These are phyloP conservation scores for Agapetus fuscipes DNA, from an alignment of 2,888 invertebrate species.

Conservation along the genomic window DNA sequence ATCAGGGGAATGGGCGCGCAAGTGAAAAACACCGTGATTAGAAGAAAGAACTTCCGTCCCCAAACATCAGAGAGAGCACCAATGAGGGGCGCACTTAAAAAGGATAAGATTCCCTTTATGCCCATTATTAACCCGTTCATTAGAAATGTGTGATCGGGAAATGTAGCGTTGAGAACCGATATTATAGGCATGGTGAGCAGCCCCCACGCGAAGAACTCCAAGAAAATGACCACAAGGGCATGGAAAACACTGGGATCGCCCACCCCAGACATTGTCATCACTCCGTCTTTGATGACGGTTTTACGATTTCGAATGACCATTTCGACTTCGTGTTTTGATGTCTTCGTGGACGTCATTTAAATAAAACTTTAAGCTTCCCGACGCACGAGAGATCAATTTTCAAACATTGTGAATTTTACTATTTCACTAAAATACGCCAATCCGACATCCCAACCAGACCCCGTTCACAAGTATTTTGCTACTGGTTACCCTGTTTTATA, in stretches of 20 bases:
- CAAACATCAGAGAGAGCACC: slow-evolving; percentile 97
- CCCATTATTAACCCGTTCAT: slow-evolving; percentile 99
- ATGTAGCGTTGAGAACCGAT: slow-evolving; percentile 87
- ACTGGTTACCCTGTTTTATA: no score
- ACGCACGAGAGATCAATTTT: not conserved
- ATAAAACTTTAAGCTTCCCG: no score
- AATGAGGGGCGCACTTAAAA: slow-evolving; percentile 93
- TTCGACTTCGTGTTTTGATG: slow-evolving; percentile 75
- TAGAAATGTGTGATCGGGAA: slow-evolving; percentile 97
- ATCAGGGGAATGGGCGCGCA: slow-evolving; percentile 98
- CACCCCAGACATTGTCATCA: slow-evolving; percentile 79
- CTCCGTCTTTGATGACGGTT: slow-evolving; percentile 79
- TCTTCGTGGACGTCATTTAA: slow-evolving; percentile 60
- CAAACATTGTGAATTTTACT: no score
- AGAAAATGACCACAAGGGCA: slow-evolving; percentile 97
- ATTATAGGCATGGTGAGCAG: slow-evolving; percentile 97
- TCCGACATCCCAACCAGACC: no score
- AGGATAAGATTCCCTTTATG: slow-evolving; percentile 94
- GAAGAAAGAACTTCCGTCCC: slow-evolving; percentile 95
- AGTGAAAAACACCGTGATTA: slow-evolving; percentile 97
- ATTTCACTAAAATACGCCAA: no score
- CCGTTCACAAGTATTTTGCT: no score
- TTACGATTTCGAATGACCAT: slow-evolving; percentile 82
- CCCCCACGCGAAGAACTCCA: slow-evolving; percentile 99
- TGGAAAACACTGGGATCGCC: slow-evolving; percentile 96